phyloP scores from a whole-genome alignment of 2,797 vertebrate genomes.

The Apogon hyalosoma region DNA sequence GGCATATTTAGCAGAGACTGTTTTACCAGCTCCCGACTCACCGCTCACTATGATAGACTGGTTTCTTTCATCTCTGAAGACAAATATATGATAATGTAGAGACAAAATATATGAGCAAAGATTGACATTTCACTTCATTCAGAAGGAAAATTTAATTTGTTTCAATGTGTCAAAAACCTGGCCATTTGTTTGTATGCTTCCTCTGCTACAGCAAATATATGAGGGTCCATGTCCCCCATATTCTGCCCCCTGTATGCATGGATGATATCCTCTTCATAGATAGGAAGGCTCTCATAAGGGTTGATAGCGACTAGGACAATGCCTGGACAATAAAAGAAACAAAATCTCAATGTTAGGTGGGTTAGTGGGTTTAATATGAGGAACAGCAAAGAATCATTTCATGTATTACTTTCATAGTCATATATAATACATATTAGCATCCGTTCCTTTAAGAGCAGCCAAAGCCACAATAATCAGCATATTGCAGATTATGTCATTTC shows the following conservation, averaged over 20 bases:
- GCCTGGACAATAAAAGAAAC: conserved; percentile 77
- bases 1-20: conserved; percentile 96
- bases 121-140: not conserved
- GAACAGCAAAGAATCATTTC: not conserved
- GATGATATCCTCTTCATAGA: conserved; percentile 97
- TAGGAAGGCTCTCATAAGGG: conserved; percentile 94
- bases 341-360: not conserved
- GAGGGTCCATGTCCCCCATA: conserved; percentile 98
- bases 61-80: conserved; percentile 91
- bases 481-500: conserved; percentile 46
- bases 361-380: not conserved
- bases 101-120: conserved; percentile 8
- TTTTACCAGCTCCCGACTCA: conserved; percentile 98
- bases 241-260: conserved; percentile 96
- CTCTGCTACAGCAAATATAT: conserved; percentile 98
- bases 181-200: conserved; percentile 98
- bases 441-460: conserved; percentile 62
- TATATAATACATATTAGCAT: not conserved
- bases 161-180: conserved; percentile 81
- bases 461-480: conserved; percentile 45
- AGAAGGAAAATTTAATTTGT: conserved; percentile 7
- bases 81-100: conserved; percentile 5
- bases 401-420: not conserved
- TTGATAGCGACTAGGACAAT: conserved; percentile 98
- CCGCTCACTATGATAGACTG: conserved; percentile 99